Evolutionary conservation across 2,888 invertebrate genomes (phyloP), one percentile per base, ranked within the genome.

Genomic region (Drosophila dives): DNA sequence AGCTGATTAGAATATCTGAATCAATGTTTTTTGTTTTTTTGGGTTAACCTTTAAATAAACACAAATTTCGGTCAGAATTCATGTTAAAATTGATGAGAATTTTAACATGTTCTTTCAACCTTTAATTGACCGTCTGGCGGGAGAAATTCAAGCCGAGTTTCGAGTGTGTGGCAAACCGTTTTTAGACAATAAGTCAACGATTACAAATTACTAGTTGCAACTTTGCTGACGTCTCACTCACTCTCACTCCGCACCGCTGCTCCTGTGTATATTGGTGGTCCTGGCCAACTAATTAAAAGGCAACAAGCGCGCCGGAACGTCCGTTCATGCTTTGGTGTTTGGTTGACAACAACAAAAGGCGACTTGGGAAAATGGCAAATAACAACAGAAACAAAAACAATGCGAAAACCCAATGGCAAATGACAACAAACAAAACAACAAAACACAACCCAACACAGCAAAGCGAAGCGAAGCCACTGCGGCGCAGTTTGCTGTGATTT

Each of bases 401-500:
- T 58, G 64, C 26, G 29, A 53, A 73, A 72, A 55, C 45, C 51
- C 59, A 64, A 51, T 60, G 71, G 56, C 72, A 69, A 53, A 56
- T n/a, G 54, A 74, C 70, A 74, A 54, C 55, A 50, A 50, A 50
- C 29, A n/a, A 51, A 33, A 12, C 12, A 55, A n/a, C 45, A 55
- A 2, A 26, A 26, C 29, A 50, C 29, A 12, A 26, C 29, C 32
- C 29, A 12, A 51, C 20, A 12, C 12, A 55, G 12, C 45, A 55
- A n/a, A 38, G 55, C 26, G 62, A 68, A 55, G 32, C 54, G 58
- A 32, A 45, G 67, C 67, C 42, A 77, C 76, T 77, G 74, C 58
- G 83, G 51, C 80, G 71, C 72, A 70, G 77, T 81, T 86, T 76
- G 82, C 90, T 83, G 83, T 90, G 90, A 91, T 91, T 91, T 90